Evolutionary conservation across 2,888 invertebrate genomes (phyloP), one percentile per base, ranked within the genome.

Genomic region (Epirrhoe alternata): DNA sequence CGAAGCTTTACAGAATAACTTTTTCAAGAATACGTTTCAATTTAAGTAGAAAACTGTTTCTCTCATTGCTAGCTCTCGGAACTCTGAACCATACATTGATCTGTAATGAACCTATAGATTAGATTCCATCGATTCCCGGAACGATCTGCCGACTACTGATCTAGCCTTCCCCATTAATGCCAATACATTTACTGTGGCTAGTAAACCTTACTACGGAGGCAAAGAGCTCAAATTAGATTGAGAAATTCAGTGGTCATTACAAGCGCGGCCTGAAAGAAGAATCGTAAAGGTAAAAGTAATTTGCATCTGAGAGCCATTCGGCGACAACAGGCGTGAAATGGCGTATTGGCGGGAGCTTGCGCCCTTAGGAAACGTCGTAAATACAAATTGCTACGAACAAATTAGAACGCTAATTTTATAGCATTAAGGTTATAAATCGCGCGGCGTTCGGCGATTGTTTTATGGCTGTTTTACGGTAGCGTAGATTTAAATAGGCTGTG

Each of bases 351-450:
- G 79, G 85, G 80, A 77, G 81, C 77, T 73, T 74, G 24, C 24
- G 45, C 64, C 63, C 57, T 66, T 54, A 83, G 83, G 83, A 82
- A 86, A 83, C 77, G 83, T 84, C 82, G 84, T 90, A 92, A 90
- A 89, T 75, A 67, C 79, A 76, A 84, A 88, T 86, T 83, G 86
- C 86, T 82, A 71, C 85, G 83, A 83, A 87, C 87, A 90, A 89
- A 91, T 91, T 89, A 90, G 88, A 86, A 86, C 89, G 83, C 85
- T 89, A 88, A 90, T 88, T 90, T 90, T 87, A 90, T 88, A 65
- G 74, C 79, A 88, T 85, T 87, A 90, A 87, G 84, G 86, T 82
- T 77, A 86, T 91, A 90, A 89, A 91, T 86, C 76, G 86, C 77
- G 73, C 74, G 82, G 81, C 82, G 77, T 75, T 76, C 73, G 80